phyloP scores from a whole-genome alignment of 2,888 invertebrate genomes.

The Eupithecia subumbrata region DNA sequence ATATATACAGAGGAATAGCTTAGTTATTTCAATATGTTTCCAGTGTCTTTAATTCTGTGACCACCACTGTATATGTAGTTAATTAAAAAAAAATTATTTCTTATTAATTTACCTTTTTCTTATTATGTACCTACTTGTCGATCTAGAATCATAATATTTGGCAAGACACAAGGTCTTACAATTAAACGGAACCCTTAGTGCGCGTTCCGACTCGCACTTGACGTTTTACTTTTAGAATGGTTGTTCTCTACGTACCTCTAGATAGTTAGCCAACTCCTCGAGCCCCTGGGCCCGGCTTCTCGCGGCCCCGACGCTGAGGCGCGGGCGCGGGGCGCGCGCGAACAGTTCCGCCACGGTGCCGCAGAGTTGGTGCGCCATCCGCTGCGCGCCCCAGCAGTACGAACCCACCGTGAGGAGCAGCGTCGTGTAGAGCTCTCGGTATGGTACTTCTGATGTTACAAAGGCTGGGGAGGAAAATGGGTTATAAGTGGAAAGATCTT shows the following conservation, averaged over 20 bases:
- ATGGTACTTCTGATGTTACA: constrained; percentile 71
- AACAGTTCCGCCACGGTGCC: constrained; percentile 6
- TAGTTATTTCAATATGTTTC: no score
- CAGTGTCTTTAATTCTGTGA: no score
- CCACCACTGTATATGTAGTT: no score
- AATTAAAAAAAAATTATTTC: no score
- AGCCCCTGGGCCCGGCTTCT: constrained; percentile 50
- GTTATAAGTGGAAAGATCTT: not conserved
- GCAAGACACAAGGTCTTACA: no score
- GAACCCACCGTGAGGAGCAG: constrained; percentile 60
- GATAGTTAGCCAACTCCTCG: constrained; percentile 81
- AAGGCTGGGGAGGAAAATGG: constrained; percentile 57
- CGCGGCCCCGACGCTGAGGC: constrained; percentile 73
- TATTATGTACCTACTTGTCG: no score
- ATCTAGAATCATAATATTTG: no score
- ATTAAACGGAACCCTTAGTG: no score
- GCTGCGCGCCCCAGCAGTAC: constrained; percentile 50
- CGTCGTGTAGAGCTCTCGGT: constrained; percentile 69
- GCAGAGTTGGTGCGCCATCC: constrained; percentile 23
- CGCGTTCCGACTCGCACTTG: no score
- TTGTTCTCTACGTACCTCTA: constrained; percentile 14
- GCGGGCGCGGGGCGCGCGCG: constrained; percentile 51
- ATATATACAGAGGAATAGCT: no score
- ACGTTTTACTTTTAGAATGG: no score
- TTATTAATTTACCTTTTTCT: no score